Evolutionary conservation across 2,888 invertebrate genomes (phyloP).

Genomic region (Odontomyia ornata): DNA sequence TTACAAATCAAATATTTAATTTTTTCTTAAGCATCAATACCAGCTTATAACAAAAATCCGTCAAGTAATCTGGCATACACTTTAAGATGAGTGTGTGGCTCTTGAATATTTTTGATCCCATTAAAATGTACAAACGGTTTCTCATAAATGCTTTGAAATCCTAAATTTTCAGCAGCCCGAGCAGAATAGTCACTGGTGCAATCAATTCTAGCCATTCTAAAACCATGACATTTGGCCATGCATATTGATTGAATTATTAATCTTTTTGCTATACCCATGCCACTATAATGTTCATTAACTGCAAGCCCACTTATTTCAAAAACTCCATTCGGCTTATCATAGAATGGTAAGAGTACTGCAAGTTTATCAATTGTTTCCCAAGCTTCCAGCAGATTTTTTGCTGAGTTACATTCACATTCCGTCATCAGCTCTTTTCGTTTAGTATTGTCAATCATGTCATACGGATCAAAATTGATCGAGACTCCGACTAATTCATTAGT

Average conservation of each 20-base stretch:
- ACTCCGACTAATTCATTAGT: neutral
- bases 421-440: neutral
- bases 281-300: slow-evolving; percentile 7
- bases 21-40: too few relatives aligned
- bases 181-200: slow-evolving; percentile 14
- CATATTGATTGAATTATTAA: neutral
- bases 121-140: neutral
- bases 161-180: neutral
- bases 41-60: neutral
- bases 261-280: slow-evolving; percentile 2
- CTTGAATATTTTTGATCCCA: neutral
- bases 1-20: too few relatives aligned
- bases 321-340: neutral
- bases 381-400: neutral
- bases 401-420: neutral
- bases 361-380: neutral
- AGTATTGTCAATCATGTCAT: neutral
- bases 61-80: neutral
- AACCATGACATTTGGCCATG: slow-evolving; percentile 23
- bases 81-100: slow-evolving; percentile 9
- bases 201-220: slow-evolving; percentile 5
- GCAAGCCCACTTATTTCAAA: neutral
- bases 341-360: neutral
- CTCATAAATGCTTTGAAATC: slow-evolving; percentile 8
- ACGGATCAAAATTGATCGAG: neutral